Base-by-base conservation (phyloP, 2,797 vertebrate genomes). In the Leucoraja ocellata region DNA sequence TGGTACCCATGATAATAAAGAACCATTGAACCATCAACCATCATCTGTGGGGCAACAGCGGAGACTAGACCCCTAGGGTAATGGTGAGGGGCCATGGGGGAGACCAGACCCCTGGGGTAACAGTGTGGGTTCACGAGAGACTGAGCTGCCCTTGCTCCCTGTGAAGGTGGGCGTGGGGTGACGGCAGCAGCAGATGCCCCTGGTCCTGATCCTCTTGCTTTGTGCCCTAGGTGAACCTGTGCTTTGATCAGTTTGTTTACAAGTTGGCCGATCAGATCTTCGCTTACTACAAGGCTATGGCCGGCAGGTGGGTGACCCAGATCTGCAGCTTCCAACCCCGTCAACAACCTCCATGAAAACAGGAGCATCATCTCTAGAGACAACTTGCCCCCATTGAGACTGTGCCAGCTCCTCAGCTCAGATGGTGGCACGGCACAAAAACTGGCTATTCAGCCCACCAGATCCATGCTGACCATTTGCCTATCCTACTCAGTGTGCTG, bases 251-350 rank as follows among this genome's bases (percentile, higher is more conserved):
- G 95, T 99, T 99, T 96, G 99, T 99, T 93, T 99, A 99, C 97
- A 99, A 99, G 96, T 95, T 99, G 95, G 98, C 99, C 0, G 99
- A 99, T 96, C 99, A 99, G 96, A 99, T 99, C 95, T 99, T 99
- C 95, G 99, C 99, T 93, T 99, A 99, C 96, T 99, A 99, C 95
- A 99, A 99, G 97, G 99, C 99, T 73, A 99, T 99, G 98, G 98
- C 99, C 9, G 99, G 99, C 96, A 99, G 99, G 99, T 99, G 97
- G 91, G 96, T 83, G 18, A 36, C 39, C 32, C 4, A 18, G 1
- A 63, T 11, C 65, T 13, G 13, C 3, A 63, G 14, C 63, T n/a
- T n/a, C 4, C 6, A 5, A 63, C 13, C 58, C 83, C 28, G 4
- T 86, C 58, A 8, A 13, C n/a, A 63, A 58, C 13, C 25, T n/a